Conservation (phyloP, 2,113 vertebrate genomes). For the Lynx canadensis region DNA sequence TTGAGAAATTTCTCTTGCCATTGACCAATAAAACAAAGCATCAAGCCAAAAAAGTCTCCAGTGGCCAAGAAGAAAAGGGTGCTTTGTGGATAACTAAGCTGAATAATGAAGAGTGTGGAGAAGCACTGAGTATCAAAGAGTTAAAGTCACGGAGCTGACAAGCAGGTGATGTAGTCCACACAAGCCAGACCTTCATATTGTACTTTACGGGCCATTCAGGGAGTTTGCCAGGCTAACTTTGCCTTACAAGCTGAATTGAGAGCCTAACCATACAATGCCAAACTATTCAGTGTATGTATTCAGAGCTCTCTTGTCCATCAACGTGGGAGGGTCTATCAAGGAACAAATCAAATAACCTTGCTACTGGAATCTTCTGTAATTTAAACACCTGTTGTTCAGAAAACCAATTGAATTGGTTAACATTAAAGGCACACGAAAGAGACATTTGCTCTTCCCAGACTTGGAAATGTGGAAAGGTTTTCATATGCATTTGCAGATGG, state of each 20-base stretch:
- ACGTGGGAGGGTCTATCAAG: not conserved
- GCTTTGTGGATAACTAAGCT: not conserved
- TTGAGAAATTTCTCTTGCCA: not conserved
- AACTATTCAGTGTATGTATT: not conserved
- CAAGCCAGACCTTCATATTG: not conserved
- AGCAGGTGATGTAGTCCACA: not conserved
- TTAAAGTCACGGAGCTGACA: not conserved
- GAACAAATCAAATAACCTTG: not conserved
- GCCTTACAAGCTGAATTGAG: not conserved
- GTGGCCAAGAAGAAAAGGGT: not conserved
- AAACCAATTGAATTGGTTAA: constrained; percentile 16
- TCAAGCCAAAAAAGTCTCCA: not conserved
- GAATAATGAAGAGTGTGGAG: not conserved
- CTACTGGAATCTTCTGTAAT: not conserved
- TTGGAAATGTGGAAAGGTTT: constrained; percentile 55
- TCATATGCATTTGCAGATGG: constrained; percentile 61
- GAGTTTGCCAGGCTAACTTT: not conserved
- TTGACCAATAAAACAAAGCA: not conserved
- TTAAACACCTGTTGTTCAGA: not conserved
- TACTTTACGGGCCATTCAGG: not conserved
- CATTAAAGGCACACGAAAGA: constrained; percentile 27
- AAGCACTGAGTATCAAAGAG: not conserved
- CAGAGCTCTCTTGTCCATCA: not conserved
- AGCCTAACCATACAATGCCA: not conserved
- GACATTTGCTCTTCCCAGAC: constrained; percentile 43